Conservation (phyloP, 1,140 invertebrate species). For the Palaemon carinicauda region DNA sequence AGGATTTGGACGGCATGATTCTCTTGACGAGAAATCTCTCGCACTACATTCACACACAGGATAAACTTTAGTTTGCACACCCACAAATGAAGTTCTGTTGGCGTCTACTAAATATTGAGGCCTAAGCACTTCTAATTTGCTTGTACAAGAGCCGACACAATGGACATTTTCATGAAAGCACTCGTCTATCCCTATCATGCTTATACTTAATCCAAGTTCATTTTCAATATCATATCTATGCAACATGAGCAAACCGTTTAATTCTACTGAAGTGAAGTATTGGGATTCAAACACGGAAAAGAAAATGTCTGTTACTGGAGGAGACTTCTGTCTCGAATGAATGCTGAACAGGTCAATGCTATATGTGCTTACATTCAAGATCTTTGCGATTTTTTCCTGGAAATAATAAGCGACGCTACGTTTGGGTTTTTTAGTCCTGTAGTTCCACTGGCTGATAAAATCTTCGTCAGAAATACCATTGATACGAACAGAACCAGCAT, state of each 20-base stretch:
- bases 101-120: constrained; percentile 95
- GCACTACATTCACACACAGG: constrained; percentile 92
- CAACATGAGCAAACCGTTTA: constrained; percentile 94
- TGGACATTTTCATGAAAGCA: constrained; percentile 94
- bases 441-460: constrained; percentile 94
- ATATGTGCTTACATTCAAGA: constrained; percentile 83
- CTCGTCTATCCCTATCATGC: constrained; percentile 97
- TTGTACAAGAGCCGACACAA: constrained; percentile 96
- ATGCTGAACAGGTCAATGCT: constrained; percentile 97
- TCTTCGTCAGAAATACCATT: constrained; percentile 94
- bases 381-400: constrained; percentile 77
- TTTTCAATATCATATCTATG: constrained; percentile 83
- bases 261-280: constrained; percentile 91
- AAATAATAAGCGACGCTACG: constrained; percentile 90
- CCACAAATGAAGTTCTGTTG: constrained; percentile 93
- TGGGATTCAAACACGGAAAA: constrained; percentile 95
- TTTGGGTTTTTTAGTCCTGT: constrained; percentile 82
- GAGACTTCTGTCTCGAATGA: constrained; percentile 84
- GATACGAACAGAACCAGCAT: constrained; percentile 92
- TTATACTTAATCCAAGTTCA: constrained; percentile 92
- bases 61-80: constrained; percentile 83
- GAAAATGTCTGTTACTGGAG: constrained; percentile 89
- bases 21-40: constrained; percentile 87
- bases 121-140: constrained; percentile 85
- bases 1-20: constrained; percentile 87